Evolutionary conservation across 2,113 vertebrate genomes (phyloP).

Genomic region (Gallinago paraguaiae): DNA sequence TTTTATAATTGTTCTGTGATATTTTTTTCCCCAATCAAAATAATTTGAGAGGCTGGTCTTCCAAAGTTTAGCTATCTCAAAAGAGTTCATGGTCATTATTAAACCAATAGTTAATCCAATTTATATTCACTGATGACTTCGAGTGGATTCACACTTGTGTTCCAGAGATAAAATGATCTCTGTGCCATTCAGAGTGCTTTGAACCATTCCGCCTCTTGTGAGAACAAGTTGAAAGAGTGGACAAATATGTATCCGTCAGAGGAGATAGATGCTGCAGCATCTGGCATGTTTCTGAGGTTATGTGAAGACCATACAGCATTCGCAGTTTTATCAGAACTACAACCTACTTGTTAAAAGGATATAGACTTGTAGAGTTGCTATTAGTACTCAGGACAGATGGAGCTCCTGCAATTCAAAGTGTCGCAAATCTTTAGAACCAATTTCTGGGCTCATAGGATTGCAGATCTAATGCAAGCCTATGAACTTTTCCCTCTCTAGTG

Average conservation of each 20-base stretch:
- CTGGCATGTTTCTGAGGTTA: not conserved
- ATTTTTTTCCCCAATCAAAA: not conserved
- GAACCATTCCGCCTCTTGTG: not conserved
- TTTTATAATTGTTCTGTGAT: not conserved
- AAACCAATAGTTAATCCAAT: not conserved
- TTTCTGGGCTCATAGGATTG: not conserved
- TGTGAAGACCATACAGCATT: not conserved
- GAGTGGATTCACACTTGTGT: not conserved
- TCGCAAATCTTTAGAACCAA: not conserved
- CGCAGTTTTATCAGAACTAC: not conserved
- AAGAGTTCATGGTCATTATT: not conserved
- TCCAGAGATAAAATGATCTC: not conserved
- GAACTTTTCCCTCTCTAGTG: not conserved
- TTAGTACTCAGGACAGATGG: not conserved
- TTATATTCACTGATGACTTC: not conserved
- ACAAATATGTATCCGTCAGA: not conserved
- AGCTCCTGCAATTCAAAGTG: not conserved
- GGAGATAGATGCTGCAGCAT: not conserved
- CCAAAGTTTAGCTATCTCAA: not conserved
- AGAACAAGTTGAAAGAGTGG: not conserved
- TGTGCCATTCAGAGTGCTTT: not conserved
- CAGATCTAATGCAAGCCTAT: not conserved
- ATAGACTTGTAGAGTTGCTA: not conserved
- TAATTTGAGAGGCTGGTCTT: not conserved
- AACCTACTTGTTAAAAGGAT: not conserved